Percentiles rank a stretch among this genome's conserved stretches.
Evolutionary conservation across 2,888 invertebrate genomes (phyloP).

Genomic region (Crematogaster levior): DNA sequence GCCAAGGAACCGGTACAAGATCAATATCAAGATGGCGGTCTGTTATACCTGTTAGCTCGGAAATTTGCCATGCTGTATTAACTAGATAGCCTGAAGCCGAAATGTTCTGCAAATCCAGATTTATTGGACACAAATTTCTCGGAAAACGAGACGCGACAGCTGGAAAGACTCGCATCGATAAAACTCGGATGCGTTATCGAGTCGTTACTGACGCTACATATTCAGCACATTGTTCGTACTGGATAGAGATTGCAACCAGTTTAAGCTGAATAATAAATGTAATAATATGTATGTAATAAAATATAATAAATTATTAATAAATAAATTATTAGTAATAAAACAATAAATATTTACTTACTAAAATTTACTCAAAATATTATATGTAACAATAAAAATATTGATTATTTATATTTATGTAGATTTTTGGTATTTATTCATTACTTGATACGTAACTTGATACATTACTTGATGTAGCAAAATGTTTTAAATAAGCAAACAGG

Average conservation of each 20-base stretch:
- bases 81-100: not conserved
- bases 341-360: not conserved
- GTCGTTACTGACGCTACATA: not conserved
- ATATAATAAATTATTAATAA: no score
- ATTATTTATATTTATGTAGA: not conserved
- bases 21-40: conserved; percentile 41
- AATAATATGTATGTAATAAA: no score
- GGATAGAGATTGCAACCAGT: not conserved
- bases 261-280: not conserved
- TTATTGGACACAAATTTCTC: conserved; percentile 28
- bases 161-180: conserved; percentile 3
- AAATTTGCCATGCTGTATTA: conserved; percentile 21
- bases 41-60: conserved; percentile 35
- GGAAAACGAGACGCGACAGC: conserved; percentile 15
- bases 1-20: conserved; percentile 37
- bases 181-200: conserved; percentile 16
- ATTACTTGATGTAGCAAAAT: not conserved
- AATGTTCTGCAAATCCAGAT: conserved; percentile 34
- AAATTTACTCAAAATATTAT: not conserved
- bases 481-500: not conserved
- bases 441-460: no score
- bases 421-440: not conserved
- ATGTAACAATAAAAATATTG: not conserved
- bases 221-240: not conserved
- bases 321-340: no score